phyloP scores from a whole-genome alignment of 2,888 invertebrate genomes.

The Pharmacophagus antenor region DNA sequence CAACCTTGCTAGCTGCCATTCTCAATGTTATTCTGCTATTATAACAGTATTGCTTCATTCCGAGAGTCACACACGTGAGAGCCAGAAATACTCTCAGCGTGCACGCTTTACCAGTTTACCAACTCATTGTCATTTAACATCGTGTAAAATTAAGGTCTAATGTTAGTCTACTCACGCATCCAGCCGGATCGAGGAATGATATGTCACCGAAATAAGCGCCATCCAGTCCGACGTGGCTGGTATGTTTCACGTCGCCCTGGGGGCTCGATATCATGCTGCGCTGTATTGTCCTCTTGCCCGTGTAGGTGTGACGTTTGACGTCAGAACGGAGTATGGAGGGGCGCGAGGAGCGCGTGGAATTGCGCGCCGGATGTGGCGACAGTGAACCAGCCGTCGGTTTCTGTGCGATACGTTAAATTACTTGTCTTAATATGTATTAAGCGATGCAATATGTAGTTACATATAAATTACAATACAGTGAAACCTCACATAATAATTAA shows the following conservation, averaged over 20 bases:
- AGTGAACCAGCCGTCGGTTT: slow-evolving; percentile 46
- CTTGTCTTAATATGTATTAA: background rate
- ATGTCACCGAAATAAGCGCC: slow-evolving; percentile 98
- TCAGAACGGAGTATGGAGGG: slow-evolving; percentile 74
- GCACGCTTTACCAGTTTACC: too few species aligned
- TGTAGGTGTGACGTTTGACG: slow-evolving; percentile 71
- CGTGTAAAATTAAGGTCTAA: too few species aligned
- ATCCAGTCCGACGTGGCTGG: slow-evolving; percentile 96
- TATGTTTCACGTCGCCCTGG: slow-evolving; percentile 98
- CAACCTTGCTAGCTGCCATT: too few species aligned
- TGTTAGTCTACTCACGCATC: slow-evolving; percentile 72
- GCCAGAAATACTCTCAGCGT: too few species aligned
- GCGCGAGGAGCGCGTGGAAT: slow-evolving; percentile 53
- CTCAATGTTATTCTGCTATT: too few species aligned
- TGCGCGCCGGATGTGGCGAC: slow-evolving; percentile 59
- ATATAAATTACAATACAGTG: too few species aligned
- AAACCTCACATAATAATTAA: too few species aligned
- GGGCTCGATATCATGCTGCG: slow-evolving; percentile 98
- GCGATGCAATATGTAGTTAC: too few species aligned
- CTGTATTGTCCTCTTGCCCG: slow-evolving; percentile 85
- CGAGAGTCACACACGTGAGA: too few species aligned
- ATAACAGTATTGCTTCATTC: too few species aligned
- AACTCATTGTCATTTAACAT: too few species aligned
- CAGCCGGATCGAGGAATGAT: slow-evolving; percentile 76
- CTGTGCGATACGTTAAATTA: slow-evolving; percentile 14